These are phyloP conservation scores for Mimumesa dahlbomi DNA, from an alignment of 2,888 invertebrate species.

Conservation along the genomic window DNA sequence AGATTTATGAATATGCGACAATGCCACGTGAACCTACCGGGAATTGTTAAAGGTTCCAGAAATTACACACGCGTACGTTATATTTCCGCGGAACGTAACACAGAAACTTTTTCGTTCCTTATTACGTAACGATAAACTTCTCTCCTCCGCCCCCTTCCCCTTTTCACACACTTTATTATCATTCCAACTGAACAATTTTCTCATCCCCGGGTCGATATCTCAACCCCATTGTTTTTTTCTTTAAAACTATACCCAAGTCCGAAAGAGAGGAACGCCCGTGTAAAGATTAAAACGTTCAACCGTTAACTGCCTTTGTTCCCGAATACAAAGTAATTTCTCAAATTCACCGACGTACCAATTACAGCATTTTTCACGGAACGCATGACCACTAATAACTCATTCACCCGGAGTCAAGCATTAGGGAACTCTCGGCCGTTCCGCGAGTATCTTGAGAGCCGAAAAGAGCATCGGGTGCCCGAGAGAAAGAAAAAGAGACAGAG, in stretches of 20 bases:
- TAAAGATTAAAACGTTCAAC: conserved; percentile 18
- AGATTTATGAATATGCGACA: conserved; percentile 54
- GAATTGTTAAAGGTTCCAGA: neutral
- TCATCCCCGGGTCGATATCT: too few species aligned
- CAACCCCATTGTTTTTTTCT: too few species aligned
- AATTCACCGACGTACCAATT: conserved; percentile 54
- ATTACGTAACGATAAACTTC: too few species aligned
- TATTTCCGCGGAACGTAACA: too few species aligned
- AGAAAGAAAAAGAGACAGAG: conserved; percentile 8
- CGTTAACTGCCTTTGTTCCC: conserved; percentile 7
- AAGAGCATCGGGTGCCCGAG: conserved; percentile 1
- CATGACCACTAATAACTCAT: conserved; percentile 59
- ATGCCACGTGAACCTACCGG: neutral
- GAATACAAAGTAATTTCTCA: conserved; percentile 47
- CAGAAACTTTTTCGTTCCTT: too few species aligned
- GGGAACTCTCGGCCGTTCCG: conserved; percentile 27
- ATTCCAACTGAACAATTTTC: too few species aligned
- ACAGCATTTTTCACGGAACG: conserved; percentile 48
- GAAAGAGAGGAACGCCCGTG: neutral
- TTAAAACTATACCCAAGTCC: too few species aligned
- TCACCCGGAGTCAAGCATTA: conserved; percentile 38
- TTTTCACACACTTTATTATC: too few species aligned
- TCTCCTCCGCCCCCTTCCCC: too few species aligned
- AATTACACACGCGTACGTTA: neutral
- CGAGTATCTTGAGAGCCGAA: conserved; percentile 9